A percentile compares a stretch with the other conserved stretches of the same genome.
Conservation (phyloP, 2,113 vertebrate genomes). For the Leptocoma aspasia region DNA sequence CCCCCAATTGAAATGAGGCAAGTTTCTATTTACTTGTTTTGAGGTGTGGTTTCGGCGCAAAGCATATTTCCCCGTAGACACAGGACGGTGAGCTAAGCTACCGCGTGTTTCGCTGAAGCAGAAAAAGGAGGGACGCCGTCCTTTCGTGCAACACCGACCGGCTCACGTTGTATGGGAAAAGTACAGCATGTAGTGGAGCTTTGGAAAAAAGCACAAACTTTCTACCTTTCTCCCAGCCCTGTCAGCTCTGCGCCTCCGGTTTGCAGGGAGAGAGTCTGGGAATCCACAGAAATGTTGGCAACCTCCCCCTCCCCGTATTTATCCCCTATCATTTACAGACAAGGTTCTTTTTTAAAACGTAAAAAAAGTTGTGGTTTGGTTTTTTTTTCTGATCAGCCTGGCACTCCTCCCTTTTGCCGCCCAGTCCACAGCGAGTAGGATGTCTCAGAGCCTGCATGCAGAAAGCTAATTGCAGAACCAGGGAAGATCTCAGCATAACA, state of each 20-base stretch:
- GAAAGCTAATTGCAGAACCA: constrained; percentile 13
- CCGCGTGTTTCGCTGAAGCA: not conserved
- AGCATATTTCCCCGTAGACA: not conserved
- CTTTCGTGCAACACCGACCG: not conserved
- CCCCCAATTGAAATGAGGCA: not conserved
- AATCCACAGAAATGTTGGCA: not conserved
- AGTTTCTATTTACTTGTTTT: constrained; percentile 30
- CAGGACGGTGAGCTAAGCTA: not conserved
- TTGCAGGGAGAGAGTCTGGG: not conserved
- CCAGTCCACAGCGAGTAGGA: not conserved
- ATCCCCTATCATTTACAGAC: not conserved
- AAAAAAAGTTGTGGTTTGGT: not conserved
- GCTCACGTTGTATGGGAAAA: not conserved
- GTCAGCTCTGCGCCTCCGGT: not conserved
- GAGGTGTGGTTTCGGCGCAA: not conserved
- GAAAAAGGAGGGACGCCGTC: not conserved
- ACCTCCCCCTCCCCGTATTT: not conserved
- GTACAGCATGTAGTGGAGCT: not conserved
- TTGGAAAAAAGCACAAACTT: not conserved
- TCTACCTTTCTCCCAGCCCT: not conserved
- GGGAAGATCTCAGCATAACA: constrained; percentile 5
- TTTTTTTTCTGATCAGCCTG: not conserved
- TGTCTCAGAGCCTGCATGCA: not conserved
- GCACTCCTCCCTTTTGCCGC: not conserved
- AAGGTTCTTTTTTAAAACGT: not conserved